Base-by-base conservation (phyloP, 2,888 invertebrate genomes). In the Euspilapteryx auroguttella region DNA sequence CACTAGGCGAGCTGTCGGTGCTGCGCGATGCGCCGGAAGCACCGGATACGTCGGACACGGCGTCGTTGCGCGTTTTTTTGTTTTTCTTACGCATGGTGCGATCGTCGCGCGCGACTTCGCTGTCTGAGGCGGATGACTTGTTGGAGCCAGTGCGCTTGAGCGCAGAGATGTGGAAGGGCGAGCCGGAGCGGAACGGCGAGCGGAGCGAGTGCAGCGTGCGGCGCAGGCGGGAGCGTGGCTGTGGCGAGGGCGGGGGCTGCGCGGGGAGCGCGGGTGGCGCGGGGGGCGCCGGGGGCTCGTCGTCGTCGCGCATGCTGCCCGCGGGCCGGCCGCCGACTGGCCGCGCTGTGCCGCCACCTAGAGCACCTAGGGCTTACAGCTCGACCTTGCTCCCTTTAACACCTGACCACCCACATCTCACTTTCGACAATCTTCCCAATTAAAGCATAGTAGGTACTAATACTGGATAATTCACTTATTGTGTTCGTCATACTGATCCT, bases 71-170 rank as follows among this genome's bases (percentile, higher is more conserved):
- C 40, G 46, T 47, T 45, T 75, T 76, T 49, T 73, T 76, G 39
- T 62, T 71, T 44, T 71, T 71, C 55, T 73, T 75, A 45, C 71
- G 71, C 68, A 71, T 69, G 56, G 64, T 71, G 64, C 64, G 68
- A 50, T 59, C 66, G 57, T 57, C 62, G 49, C 68, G 69, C 47
- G 55, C 47, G 59, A 58, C 56, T 45, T 73, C 76, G 39, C 66
- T 58, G 59, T 76, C 76, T 57, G 75, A 75, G 46, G 55, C 69
- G 46, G 59, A 61, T 42, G 68, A 65, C 42, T 65, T 69, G 36
- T 47, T 50, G 44, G 68, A 68, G 43, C 62, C 58, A 47, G 62
- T 48, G 44, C 69, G 71, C 53, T 62, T 64, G 55, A 62, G 50
- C 17, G 17, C 17, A 52, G 71, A 51, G 41, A 75, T 57, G 58